Evolutionary conservation across 2,113 vertebrate species (phyloP), one percentile per base, ranked within the genome.

Genomic region (Euleptes europaea): DNA sequence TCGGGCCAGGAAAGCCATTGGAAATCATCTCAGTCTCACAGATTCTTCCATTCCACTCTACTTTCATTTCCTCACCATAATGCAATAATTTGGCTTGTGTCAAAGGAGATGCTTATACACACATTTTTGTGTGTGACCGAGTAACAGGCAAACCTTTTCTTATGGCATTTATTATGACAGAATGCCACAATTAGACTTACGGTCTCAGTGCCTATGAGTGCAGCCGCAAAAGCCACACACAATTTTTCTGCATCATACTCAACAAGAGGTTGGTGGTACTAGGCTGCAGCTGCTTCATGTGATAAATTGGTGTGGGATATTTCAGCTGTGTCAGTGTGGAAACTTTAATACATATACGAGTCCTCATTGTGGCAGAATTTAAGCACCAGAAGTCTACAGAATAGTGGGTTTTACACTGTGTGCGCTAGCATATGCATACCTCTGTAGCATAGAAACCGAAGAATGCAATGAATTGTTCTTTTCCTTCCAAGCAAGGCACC

Each of bases 1-100:
- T 0, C 42, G 79, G 72, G 71, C 82, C 5, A 54, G 8, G 11
- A 0, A 0, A 12, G 0, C 35, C 3, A 19, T 1, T 15, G 26
- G 12, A 19, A 35, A 65, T 0, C 1, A 75, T 0, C 3, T 0
- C 15, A 44, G 70, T 28, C 6, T 3, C 42, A 60, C 13, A 23
- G 38, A 11, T 13, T 23, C 40, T 40, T 72, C 23, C 33, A 42
- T 72, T 72, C 42, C 10, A 44, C 19, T 23, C 38, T 42, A 21
- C 23, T 26, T 70, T 60, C 80, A 80, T 73, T 73, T 70, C 74
- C 0, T 0, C 35, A 11, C n/a, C 7, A 0, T 1, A 1, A 17
- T 63, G 10, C 10, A 54, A 1, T 1, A 33, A 5, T 57, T 57
- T 4, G 26, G 23, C 23, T 0, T 65, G 47, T 23, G 63, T 40